Evolutionary conservation across 1,140 invertebrate species (phyloP).

Genomic region (Batillaria attramentaria): DNA sequence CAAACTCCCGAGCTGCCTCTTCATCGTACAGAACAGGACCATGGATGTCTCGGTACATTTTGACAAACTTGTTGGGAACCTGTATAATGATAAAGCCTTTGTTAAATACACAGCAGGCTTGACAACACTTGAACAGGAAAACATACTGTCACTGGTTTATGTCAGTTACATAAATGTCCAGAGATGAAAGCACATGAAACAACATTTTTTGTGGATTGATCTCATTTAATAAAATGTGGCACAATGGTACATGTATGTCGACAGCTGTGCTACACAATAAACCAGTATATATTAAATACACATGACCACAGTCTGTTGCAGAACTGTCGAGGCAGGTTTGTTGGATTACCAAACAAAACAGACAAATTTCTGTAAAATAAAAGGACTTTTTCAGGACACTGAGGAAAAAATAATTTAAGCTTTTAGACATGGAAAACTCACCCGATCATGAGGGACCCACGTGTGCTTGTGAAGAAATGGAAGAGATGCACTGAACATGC

Average conservation of each 20-base stretch:
- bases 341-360: no score
- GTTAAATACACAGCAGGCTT: not conserved
- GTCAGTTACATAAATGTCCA: no score
- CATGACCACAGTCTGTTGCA: no score
- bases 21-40: slow-evolving; percentile 14
- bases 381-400: no score
- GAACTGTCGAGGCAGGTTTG: no score
- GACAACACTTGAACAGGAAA: not conserved
- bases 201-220: not conserved
- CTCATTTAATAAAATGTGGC: not conserved
- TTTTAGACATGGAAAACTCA: no score
- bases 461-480: slow-evolving; percentile 22
- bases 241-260: not conserved
- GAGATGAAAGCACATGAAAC: not conserved
- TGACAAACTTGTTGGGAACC: slow-evolving; percentile 13
- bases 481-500: not conserved
- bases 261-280: no score
- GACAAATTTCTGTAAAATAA: no score
- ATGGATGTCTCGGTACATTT: slow-evolving; percentile 24
- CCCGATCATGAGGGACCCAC: slow-evolving; percentile 29
- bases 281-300: no score
- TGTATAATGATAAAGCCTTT: not conserved
- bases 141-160: not conserved
- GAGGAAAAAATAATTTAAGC: no score
- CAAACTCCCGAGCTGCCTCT: slow-evolving; percentile 29